Conservation (phyloP, 2,797 vertebrate genomes). For the Falco biarmicus region DNA sequence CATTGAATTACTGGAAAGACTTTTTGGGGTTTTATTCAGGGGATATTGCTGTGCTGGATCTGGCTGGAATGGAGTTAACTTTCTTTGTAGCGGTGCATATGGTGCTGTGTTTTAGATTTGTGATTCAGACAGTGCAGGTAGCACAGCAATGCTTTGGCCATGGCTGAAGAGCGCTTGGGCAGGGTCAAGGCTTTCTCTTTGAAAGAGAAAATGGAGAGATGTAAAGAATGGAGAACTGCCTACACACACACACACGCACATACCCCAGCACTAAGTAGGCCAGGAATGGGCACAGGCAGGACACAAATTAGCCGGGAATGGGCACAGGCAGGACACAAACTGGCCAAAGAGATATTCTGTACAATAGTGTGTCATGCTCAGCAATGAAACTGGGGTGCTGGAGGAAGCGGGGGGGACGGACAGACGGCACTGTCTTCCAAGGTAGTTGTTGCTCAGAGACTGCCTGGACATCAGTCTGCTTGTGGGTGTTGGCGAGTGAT, state of each 20-base stretch:
- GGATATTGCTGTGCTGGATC: background rate
- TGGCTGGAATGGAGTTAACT: background rate
- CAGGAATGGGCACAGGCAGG: background rate
- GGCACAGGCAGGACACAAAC: background rate
- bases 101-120: background rate
- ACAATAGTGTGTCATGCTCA: background rate
- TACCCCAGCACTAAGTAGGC: no score
- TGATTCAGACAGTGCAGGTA: background rate
- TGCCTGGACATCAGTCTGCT: fast-evolving
- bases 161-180: background rate
- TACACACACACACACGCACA: no score
- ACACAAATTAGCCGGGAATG: background rate
- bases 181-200: background rate
- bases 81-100: background rate
- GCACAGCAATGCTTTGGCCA: background rate
- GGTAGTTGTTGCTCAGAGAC: background rate
- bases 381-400: background rate
- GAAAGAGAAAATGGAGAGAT: no score
- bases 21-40: background rate
- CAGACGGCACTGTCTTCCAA: background rate
- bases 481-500: background rate
- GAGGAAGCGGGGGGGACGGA: background rate
- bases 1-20: background rate
- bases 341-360: background rate
- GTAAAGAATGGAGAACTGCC: no score